Base-by-base conservation (phyloP, 1,140 invertebrate genomes). In the Paralvinella palmiformis region DNA sequence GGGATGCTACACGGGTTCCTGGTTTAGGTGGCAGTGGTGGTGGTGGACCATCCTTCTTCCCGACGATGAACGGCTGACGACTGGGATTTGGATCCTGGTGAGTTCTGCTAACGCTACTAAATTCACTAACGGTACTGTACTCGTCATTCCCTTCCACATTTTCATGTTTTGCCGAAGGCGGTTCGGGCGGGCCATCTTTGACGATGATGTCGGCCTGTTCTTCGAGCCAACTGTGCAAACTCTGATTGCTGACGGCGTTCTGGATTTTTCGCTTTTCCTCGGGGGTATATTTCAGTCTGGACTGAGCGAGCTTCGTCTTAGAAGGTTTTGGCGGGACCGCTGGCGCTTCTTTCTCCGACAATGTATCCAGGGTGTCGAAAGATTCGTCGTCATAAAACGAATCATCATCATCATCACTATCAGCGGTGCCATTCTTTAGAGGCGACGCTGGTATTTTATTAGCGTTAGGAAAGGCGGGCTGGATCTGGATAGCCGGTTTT, bases 341-440 rank as follows among this genome's bases (percentile, higher is more conserved):
- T 35, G 33, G 35, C 22, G n/a, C 5, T 2, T 35, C 33, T 22
- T 45, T 33, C n/a, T 60, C 35, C 24, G 41, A 60, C 4, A 45
- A 24, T 3, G 35, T 60, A 22, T 60, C 58, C 10, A 60, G 36
- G 15, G 58, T 60, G 41, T 60, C 58, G 24, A 60, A 60, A 2
- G 58, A 60, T 41, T 60, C 58, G 32, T 60, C 58, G 32, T 60
- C 58, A 41, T 41, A 60, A 41, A 31, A 60, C 24, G 58, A 24
- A 36, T 60, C 58, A 2, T 60, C 58, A 33, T 32, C 33, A n/a
- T 57, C 55, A 10, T 24, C 27, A 3, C 22, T 33, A 13, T 57
- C 33, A 7, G 29, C 3, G 24, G 22, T 57, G 53, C 53, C 22
- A 7, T 22, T 1, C 4, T n/a, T n/a, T n/a, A n/a, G n/a, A n/a